phyloP scores from a whole-genome alignment of 2,113 vertebrate genomes.

The Rhegmatorhina hoffmannsi region DNA sequence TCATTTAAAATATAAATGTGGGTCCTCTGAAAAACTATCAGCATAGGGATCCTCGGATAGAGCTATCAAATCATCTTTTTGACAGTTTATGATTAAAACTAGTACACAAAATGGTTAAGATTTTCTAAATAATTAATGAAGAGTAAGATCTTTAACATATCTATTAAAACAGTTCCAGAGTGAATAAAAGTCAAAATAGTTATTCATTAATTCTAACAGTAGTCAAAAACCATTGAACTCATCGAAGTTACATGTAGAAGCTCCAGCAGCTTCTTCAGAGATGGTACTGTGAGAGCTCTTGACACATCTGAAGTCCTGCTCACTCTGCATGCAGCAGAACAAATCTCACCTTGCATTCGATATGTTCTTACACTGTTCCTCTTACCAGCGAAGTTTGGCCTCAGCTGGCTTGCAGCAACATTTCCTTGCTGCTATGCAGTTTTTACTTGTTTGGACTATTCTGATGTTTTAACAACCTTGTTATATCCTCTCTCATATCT shows the following conservation, averaged over 20 bases:
- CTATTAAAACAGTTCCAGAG: not conserved
- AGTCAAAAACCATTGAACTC: not conserved
- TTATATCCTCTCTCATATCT: no score
- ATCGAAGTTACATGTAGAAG: not conserved
- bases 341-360: not conserved
- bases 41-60: not conserved
- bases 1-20: not conserved
- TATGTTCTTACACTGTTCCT: rapidly evolving
- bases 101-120: not conserved
- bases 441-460: not conserved
- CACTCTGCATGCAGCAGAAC: not conserved
- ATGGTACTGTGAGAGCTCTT: not conserved
- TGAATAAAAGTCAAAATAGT: not conserved
- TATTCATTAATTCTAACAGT: not conserved
- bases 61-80: not conserved
- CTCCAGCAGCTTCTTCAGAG: not conserved
- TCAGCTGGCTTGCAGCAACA: not conserved
- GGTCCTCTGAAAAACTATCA: not conserved
- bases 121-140: not conserved
- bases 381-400: not conserved
- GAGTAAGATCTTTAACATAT: not conserved
- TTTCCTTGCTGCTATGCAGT: not conserved
- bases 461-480: not conserved
- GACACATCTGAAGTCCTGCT: not conserved
- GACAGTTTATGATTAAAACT: not conserved